Evolutionary conservation across 2,113 vertebrate species (phyloP).

Genomic region (Tichodroma muraria): DNA sequence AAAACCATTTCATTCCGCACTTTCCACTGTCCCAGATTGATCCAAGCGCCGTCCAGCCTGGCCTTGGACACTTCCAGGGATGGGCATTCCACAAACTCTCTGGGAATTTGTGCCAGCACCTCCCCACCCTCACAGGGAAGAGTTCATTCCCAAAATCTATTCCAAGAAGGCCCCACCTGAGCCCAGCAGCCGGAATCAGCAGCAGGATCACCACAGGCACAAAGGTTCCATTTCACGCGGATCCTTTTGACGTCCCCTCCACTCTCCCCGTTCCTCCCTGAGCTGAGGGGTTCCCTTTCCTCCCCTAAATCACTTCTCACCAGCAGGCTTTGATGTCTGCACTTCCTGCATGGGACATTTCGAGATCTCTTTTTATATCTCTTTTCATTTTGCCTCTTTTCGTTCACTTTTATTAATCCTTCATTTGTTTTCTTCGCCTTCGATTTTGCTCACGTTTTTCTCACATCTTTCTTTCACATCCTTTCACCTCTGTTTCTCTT

Average conservation of each 20-base stretch:
- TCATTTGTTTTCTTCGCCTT: background rate
- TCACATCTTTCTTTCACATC: background rate
- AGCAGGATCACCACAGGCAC: background rate
- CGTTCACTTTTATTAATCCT: background rate
- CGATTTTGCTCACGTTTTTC: background rate
- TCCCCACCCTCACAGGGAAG: background rate
- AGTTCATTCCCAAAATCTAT: background rate
- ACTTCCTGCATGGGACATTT: background rate
- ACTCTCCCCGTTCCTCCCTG: accelerated
- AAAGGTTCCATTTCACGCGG: accelerated
- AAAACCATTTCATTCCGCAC: background rate
- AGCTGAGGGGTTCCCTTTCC: background rate
- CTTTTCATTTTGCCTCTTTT: background rate
- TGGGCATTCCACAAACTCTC: background rate
- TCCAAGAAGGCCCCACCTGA: background rate
- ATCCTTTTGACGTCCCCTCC: background rate
- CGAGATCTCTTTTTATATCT: background rate
- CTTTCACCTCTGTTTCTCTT: background rate
- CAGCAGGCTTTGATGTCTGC: background rate
- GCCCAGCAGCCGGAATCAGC: background rate
- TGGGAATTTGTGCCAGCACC: background rate
- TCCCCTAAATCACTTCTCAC: background rate
- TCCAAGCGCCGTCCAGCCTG: background rate
- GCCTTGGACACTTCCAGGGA: background rate
- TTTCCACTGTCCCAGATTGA: accelerated